Base-by-base conservation (phyloP, 2,888 invertebrate genomes). In the Pimpla rufipes region DNA sequence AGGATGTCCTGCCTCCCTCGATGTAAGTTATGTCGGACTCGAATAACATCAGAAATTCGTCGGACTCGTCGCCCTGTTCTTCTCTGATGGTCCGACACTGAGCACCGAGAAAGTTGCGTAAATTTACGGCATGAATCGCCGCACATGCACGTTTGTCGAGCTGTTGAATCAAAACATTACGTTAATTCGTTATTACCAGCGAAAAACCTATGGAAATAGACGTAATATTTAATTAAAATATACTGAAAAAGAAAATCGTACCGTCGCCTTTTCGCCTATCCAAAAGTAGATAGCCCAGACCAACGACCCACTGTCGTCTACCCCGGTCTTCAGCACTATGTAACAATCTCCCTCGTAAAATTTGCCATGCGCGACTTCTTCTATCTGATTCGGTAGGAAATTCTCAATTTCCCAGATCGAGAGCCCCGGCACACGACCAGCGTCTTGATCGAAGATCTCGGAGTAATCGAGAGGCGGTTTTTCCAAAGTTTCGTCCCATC, bases 291-390 rank as follows among this genome's bases (percentile, higher is more conserved):
- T 99, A 89, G 98, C 97, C 98, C 99, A 99, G 76, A 96, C 95
- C 6, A 99, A 94, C 78, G 97, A 97, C 11, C 97, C 97, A 89
- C 96, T 95, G 71, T 98, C 97, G 91, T 98, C 98, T 50, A 97
- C 93, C 50, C 94, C 95, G 0, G 99, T 99, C 93, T 98, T 98
- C 79, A 99, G 94, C 62, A 99, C 95, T 88, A 99, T 99, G 93
- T 99, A 99, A 93, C 99, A 99, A 93, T 99, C 99, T 5, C 98
- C 99, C 94, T 99, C 99, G 92, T 99, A 99, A 94, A 99, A 99
- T 93, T 99, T 99, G 2, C 99, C 99, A 92, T 98, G 97, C 0
- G 98, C 96, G 6, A 97, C 98, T 95, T 98, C 98, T 74, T 98
- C 98, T 57, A 99, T 96, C 89, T 97, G 97, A 91, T 98, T 98